A percentile compares a stretch with the other conserved stretches of the same genome.
phyloP scores from a whole-genome alignment of 2,888 invertebrate genomes.

The Pollenia angustigena region DNA sequence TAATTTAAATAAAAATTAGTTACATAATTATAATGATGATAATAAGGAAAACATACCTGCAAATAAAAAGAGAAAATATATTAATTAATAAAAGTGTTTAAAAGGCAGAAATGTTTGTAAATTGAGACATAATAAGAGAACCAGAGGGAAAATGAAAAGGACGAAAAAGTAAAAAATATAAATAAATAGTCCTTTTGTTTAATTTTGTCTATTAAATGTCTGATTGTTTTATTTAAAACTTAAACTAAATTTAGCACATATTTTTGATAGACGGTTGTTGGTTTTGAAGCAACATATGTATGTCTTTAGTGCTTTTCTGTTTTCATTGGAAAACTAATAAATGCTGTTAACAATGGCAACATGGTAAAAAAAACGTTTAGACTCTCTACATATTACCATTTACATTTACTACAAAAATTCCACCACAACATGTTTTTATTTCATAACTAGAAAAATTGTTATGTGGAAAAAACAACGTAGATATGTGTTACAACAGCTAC shows the following conservation, averaged over 20 bases:
- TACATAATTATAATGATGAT: not conserved
- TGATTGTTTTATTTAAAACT: not conserved
- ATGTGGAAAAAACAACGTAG: not conserved
- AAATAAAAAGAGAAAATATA: constrained; percentile 38
- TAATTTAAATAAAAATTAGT: constrained; percentile 53
- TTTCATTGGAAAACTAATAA: constrained; percentile 66
- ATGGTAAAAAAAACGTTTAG: constrained; percentile 19
- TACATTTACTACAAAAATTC: constrained; percentile 9
- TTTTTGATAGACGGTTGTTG: constrained; percentile 43
- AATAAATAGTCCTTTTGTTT: too few species aligned
- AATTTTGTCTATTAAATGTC: not conserved
- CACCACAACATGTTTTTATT: not conserved
- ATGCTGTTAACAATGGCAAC: constrained; percentile 51
- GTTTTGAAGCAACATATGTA: not conserved
- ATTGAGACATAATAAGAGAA: constrained; percentile 8
- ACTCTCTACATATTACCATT: constrained; percentile 61
- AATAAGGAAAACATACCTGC: constrained; percentile 53
- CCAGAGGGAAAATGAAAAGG: not conserved
- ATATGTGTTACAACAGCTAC: not conserved
- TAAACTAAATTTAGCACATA: constrained; percentile 15
- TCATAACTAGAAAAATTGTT: not conserved
- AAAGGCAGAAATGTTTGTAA: not conserved
- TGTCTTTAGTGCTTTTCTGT: constrained; percentile 23
- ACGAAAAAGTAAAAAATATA: too few species aligned
- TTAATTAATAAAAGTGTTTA: constrained; percentile 44